Percentiles rank a stretch among this genome's conserved stretches.
These are phyloP conservation scores for Euclidia mi DNA, from an alignment of 2,888 invertebrate species.

Conservation along the genomic window DNA sequence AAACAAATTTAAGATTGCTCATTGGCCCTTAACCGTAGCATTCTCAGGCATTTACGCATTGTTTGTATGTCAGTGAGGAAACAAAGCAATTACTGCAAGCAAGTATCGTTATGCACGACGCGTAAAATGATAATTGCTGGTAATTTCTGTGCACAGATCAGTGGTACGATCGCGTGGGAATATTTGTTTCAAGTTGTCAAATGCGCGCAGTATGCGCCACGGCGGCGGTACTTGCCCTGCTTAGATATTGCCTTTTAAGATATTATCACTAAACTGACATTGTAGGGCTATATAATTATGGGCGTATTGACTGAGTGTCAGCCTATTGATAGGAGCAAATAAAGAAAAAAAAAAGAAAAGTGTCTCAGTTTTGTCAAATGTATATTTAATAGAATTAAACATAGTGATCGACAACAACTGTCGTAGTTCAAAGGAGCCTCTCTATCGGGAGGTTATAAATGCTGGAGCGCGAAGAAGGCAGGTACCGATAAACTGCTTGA, in stretches of 20 bases:
- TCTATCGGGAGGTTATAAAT: too few species aligned
- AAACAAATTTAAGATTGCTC: not conserved
- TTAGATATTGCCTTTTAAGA: slow-evolving; percentile 11
- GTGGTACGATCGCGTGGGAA: slow-evolving; percentile 46
- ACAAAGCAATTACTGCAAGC: slow-evolving; percentile 42
- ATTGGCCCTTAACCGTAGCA: slow-evolving; percentile 5
- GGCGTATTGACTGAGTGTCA: too few species aligned
- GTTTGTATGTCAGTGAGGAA: slow-evolving; percentile 27
- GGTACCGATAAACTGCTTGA: too few species aligned
- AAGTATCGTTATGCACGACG: slow-evolving; percentile 39
- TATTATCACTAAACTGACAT: slow-evolving; percentile 2
- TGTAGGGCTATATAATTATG: too few species aligned
- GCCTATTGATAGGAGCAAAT: too few species aligned
- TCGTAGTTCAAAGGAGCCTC: too few species aligned
- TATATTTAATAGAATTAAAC: too few species aligned
- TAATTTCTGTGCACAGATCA: slow-evolving; percentile 31
- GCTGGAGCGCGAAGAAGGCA: too few species aligned
- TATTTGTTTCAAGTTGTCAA: slow-evolving; percentile 26
- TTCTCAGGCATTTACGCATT: slow-evolving; percentile 6
- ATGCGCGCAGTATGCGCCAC: slow-evolving; percentile 10
- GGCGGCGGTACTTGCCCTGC: slow-evolving; percentile 18
- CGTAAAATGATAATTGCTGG: slow-evolving; percentile 52
- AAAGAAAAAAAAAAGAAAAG: too few species aligned
- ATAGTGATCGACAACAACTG: too few species aligned
- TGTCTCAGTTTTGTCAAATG: too few species aligned